A percentile compares a stretch with the other conserved stretches of the same genome.
phyloP scores from a whole-genome alignment of 2,113 vertebrate genomes.

The Campylorhamphus procurvoides region DNA sequence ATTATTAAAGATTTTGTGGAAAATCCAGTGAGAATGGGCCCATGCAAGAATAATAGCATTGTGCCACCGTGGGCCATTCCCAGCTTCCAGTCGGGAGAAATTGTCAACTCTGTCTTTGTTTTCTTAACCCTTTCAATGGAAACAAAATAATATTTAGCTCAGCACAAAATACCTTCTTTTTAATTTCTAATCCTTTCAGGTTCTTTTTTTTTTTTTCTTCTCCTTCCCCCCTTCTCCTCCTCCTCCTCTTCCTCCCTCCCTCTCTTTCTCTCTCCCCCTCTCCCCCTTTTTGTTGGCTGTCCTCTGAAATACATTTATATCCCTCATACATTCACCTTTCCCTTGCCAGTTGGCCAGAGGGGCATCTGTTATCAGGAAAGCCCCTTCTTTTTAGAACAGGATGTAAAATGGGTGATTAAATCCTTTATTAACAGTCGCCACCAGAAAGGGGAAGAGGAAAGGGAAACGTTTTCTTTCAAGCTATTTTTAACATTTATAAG shows the following conservation, averaged over 20 bases:
- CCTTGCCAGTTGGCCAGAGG: slow-evolving; percentile 38
- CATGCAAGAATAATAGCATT: slow-evolving; percentile 79
- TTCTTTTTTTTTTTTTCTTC: background rate
- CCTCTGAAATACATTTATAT: slow-evolving; percentile 60
- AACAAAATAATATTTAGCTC: slow-evolving; percentile 81
- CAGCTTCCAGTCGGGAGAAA: slow-evolving; percentile 75
- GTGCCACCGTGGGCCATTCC: slow-evolving; percentile 74
- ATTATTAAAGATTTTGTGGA: slow-evolving; percentile 84
- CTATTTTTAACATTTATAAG: background rate
- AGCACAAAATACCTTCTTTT: slow-evolving; percentile 76
- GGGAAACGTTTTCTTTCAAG: background rate
- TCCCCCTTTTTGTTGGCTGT: slow-evolving; percentile 16
- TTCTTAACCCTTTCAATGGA: slow-evolving; percentile 79
- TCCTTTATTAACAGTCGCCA: background rate
- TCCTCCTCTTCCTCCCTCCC: background rate
- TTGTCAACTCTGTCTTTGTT: slow-evolving; percentile 76
- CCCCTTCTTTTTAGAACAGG: slow-evolving; percentile 36
- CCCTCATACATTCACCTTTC: slow-evolving; percentile 6
- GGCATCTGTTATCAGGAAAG: slow-evolving; percentile 62
- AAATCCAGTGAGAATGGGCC: slow-evolving; percentile 80
- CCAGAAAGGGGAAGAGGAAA: slow-evolving; percentile 23
- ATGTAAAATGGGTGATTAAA: slow-evolving; percentile 54
- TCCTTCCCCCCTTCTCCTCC: background rate
- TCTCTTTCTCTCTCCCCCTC: background rate
- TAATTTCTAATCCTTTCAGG: slow-evolving; percentile 75